phyloP scores from a whole-genome alignment of 1,140 invertebrate species.

The Sycophila sp. region DNA sequence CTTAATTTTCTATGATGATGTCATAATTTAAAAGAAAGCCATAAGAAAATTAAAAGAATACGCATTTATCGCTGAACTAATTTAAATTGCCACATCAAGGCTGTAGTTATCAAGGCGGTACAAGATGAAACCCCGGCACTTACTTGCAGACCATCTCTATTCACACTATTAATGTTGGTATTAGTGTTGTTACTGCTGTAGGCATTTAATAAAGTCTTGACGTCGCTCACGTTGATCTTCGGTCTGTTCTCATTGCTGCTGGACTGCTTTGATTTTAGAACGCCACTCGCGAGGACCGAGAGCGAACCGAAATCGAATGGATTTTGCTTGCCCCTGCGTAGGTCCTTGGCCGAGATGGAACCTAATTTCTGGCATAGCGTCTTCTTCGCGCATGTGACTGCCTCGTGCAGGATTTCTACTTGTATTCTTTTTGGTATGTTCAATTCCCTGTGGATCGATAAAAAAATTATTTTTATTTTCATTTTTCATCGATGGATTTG shows the following conservation, averaged over 20 bases:
- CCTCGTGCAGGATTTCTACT: slow-evolving; percentile 1
- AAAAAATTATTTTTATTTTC: not conserved
- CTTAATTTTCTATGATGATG: too few relatives aligned
- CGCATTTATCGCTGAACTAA: too few relatives aligned
- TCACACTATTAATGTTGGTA: not conserved
- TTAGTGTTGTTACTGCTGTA: not conserved
- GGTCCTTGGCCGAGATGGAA: not conserved
- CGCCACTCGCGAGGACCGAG: not conserved
- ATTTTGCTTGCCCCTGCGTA: not conserved
- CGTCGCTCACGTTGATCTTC: not conserved
- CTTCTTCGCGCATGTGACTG: not conserved
- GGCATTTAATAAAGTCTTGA: not conserved
- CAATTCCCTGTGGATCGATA: not conserved
- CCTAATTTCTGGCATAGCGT: not conserved
- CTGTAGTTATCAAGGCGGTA: too few relatives aligned
- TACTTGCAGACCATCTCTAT: not conserved
- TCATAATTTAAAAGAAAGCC: too few relatives aligned
- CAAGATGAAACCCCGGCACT: too few relatives aligned
- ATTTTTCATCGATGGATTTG: not conserved
- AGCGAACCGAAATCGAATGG: not conserved
- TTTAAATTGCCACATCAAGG: too few relatives aligned
- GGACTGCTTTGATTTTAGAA: too few relatives aligned
- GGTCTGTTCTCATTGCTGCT: not conserved
- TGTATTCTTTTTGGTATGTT: not conserved
- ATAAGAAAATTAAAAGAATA: too few relatives aligned